Percentiles rank a stretch among this genome's conserved stretches.
phyloP scores from a whole-genome alignment of 2,888 invertebrate species.

The Entomobrya proxima region DNA sequence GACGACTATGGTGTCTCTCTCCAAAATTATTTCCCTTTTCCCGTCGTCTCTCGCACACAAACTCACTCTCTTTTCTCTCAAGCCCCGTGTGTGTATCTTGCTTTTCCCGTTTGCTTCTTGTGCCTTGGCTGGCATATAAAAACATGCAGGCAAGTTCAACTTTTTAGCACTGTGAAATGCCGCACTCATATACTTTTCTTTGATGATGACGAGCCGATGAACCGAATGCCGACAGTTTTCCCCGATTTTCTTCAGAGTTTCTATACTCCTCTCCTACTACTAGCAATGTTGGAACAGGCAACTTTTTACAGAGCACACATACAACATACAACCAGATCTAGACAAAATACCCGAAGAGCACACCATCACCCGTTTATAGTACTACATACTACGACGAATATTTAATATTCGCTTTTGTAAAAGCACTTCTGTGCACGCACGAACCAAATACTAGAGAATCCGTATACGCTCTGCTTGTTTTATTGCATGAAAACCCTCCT shows the following conservation, averaged over 20 bases:
- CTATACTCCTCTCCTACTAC: neutral
- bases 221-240: conserved; percentile 61
- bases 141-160: conserved; percentile 41
- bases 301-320: no score
- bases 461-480: no score
- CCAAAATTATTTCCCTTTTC: neutral
- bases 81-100: neutral
- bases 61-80: neutral
- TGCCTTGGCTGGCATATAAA: no score
- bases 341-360: no score
- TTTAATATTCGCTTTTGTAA: no score
- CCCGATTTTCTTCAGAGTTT: conserved; percentile 48
- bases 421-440: no score
- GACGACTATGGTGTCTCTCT: conserved; percentile 24
- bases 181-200: conserved; percentile 60
- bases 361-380: no score
- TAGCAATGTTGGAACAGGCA: neutral
- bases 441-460: no score
- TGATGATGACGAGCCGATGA: conserved; percentile 56
- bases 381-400: no score
- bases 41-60: neutral
- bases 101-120: no score
- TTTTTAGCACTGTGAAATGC: conserved; percentile 45
- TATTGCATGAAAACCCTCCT: no score
- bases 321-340: no score